Evolutionary conservation across 23 tunicate genomes (phyloP).

Genomic region (Ciona savignyi): DNA sequence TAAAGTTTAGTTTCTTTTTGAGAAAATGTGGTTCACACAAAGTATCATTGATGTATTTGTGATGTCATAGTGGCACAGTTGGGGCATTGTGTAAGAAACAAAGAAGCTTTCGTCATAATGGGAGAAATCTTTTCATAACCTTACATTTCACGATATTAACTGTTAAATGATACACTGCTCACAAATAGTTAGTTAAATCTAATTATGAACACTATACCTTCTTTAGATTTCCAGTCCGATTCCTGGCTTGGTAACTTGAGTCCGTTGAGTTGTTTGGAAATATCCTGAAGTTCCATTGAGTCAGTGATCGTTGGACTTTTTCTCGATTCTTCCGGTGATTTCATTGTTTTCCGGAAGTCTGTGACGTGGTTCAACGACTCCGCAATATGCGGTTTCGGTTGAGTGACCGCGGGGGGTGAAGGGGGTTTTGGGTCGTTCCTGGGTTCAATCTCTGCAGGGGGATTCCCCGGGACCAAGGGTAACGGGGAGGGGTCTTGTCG

Average conservation of each 20-base stretch:
- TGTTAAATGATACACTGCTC: too few relatives aligned
- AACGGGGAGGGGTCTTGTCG: neutral
- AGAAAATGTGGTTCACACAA: too few relatives aligned
- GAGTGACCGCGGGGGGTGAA: neutral
- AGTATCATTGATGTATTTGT: too few relatives aligned
- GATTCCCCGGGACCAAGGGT: neutral
- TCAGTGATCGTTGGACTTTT: neutral
- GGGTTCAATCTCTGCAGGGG: neutral
- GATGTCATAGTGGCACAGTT: too few relatives aligned
- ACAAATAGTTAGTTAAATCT: too few relatives aligned
- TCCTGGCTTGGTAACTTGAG: neutral
- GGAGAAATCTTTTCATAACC: too few relatives aligned
- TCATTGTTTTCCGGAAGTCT: slow-evolving; percentile 43
- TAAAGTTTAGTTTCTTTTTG: too few relatives aligned
- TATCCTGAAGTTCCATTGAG: neutral
- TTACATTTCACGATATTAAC: too few relatives aligned
- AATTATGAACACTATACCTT: too few relatives aligned
- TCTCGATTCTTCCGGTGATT: slow-evolving; percentile 12
- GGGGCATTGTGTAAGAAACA: too few relatives aligned
- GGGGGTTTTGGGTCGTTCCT: slow-evolving; percentile 3
- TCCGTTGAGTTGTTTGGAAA: neutral
- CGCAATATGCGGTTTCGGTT: neutral
- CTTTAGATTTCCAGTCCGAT: neutral
- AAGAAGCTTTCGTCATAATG: too few relatives aligned
- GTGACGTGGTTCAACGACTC: slow-evolving; percentile 9